A percentile compares a stretch with the other conserved stretches of the same genome.
Evolutionary conservation across 2,797 vertebrate species (phyloP).

Genomic region (Limosa lapponica): DNA sequence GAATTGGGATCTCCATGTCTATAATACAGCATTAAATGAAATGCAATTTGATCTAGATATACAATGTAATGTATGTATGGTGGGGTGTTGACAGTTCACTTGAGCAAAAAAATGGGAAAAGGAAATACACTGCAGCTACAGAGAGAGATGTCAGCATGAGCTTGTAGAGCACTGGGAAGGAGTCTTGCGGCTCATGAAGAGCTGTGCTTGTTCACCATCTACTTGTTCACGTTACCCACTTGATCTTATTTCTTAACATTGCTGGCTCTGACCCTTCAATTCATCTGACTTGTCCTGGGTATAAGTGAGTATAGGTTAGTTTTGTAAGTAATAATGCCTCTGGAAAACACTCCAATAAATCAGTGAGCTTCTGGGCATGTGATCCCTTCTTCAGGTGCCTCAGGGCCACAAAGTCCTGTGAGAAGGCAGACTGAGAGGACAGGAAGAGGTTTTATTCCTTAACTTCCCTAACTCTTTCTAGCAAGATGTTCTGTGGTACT

Average conservation of each 20-base stretch:
- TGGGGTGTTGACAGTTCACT: background rate
- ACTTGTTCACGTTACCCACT: background rate
- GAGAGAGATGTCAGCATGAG: background rate
- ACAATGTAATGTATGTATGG: background rate
- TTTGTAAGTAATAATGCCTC: background rate
- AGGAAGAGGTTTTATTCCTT: background rate
- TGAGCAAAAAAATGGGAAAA: background rate
- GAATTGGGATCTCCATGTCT: background rate
- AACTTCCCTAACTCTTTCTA: background rate
- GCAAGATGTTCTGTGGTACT: background rate
- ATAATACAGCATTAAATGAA: background rate
- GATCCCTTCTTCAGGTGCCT: background rate
- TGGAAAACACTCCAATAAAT: background rate
- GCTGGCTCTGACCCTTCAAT: background rate
- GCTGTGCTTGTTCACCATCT: background rate
- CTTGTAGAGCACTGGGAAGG: background rate
- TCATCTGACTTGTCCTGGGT: background rate
- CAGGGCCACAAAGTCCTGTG: background rate
- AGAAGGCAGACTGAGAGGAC: background rate
- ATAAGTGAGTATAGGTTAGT: background rate
- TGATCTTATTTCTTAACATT: background rate
- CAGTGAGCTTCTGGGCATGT: background rate
- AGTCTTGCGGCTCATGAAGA: background rate
- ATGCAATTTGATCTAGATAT: background rate
- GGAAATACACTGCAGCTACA: rapidly evolving